A percentile compares a stretch with the other conserved stretches of the same genome.
Conservation (phyloP, 2,113 vertebrate species). For the Ciconia stormi region DNA sequence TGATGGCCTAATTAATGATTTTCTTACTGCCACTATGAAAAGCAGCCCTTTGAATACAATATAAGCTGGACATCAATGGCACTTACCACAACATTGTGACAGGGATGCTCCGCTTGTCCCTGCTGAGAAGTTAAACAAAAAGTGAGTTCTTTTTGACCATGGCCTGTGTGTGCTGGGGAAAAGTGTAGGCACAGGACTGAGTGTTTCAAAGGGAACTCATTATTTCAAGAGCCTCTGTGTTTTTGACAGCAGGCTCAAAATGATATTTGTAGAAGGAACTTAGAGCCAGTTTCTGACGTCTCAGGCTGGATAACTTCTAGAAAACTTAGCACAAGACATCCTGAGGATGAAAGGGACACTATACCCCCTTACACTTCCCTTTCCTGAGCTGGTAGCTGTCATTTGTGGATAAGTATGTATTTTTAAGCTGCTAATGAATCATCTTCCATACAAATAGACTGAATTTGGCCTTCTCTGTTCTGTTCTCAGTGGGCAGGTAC, state of each 20-base stretch:
- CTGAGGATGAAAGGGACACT: not conserved
- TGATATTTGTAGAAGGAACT: not conserved
- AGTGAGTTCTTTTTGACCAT: not conserved
- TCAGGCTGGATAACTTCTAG: not conserved
- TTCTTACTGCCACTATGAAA: slow-evolving; percentile 51
- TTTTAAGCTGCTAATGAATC: not conserved
- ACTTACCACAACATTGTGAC: slow-evolving; percentile 7
- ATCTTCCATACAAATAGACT: not conserved
- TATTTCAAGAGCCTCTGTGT: slow-evolving; percentile 11
- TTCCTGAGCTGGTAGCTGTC: not conserved
- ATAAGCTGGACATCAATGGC: slow-evolving; percentile 42
- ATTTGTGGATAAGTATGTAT: not conserved
- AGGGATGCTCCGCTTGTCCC: not conserved
- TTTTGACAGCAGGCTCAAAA: slow-evolving; percentile 14
- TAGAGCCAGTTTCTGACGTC: not conserved
- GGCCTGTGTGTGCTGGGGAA: not conserved
- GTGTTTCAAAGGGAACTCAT: not conserved
- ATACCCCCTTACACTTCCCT: not conserved
- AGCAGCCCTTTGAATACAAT: slow-evolving; percentile 54
- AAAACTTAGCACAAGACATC: not conserved
- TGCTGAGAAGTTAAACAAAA: slow-evolving; percentile 32
- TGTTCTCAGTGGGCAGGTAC: not conserved
- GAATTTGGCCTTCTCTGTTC: not conserved
- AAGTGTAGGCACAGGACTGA: not conserved
- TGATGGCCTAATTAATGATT: slow-evolving; percentile 42